phyloP scores from a whole-genome alignment of 2,888 invertebrate species.

The Anagyrus pseudococci region DNA sequence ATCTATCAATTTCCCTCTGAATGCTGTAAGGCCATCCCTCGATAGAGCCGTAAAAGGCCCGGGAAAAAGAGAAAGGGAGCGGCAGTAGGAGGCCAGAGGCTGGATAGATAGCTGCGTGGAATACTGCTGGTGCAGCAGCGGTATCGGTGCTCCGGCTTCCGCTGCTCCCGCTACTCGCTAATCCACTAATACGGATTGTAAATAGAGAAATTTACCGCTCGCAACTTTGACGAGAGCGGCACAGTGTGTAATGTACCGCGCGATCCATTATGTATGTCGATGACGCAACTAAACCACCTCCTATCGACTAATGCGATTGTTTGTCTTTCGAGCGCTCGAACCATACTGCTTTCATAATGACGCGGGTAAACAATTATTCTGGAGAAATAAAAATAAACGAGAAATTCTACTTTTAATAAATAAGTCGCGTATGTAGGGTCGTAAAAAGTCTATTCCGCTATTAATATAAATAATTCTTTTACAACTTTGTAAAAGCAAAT shows the following conservation, averaged over 20 bases:
- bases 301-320: constrained; percentile 31
- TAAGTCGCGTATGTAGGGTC: no score
- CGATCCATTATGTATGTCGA: constrained; percentile 44
- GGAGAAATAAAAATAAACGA: no score
- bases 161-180: constrained; percentile 49
- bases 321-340: constrained; percentile 23
- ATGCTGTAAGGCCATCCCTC: constrained; percentile 1
- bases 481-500: no score
- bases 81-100: constrained; percentile 4
- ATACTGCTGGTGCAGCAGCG: constrained; percentile 34
- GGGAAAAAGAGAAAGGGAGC: constrained; percentile 24
- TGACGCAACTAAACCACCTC: constrained; percentile 9
- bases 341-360: not conserved
- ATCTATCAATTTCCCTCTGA: constrained; percentile 57
- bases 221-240: not conserved
- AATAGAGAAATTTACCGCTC: constrained; percentile 47
- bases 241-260: constrained; percentile 36
- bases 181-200: constrained; percentile 56
- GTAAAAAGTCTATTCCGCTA: no score
- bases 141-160: no score
- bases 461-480: no score
- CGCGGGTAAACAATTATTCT: no score
- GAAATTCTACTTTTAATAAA: no score
- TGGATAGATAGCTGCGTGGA: constrained; percentile 35
- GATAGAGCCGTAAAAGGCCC: no score